phyloP scores from a whole-genome alignment of 2,888 invertebrate species.

The Drosophila maculinotata region DNA sequence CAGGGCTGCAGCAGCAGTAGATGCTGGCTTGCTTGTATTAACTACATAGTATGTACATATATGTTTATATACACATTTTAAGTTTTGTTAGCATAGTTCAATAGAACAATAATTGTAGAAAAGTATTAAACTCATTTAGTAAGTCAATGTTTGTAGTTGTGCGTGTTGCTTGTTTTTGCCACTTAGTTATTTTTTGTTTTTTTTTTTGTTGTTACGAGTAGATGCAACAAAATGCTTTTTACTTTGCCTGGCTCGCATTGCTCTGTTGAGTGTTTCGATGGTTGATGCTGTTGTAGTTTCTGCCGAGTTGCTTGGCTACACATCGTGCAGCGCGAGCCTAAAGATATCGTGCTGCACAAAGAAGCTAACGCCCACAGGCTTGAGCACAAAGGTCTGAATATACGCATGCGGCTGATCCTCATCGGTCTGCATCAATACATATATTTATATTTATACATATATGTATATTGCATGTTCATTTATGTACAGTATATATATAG shows the following conservation, averaged over 20 bases:
- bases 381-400: conserved; percentile 96
- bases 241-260: conserved; percentile 54
- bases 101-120: conserved; percentile 29
- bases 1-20: background rate
- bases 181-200: too few species aligned
- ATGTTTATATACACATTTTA: too few species aligned
- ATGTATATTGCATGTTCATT: too few species aligned
- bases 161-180: conserved; percentile 8
- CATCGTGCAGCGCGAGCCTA: conserved; percentile 95
- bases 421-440: conserved; percentile 90
- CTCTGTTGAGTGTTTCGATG: conserved; percentile 39
- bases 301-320: conserved; percentile 84
- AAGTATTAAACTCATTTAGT: conserved; percentile 43
- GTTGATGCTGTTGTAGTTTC: conserved; percentile 17
- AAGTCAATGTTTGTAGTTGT: conserved; percentile 23
- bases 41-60: too few species aligned
- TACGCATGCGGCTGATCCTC: conserved; percentile 97
- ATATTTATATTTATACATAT: conserved; percentile 14
- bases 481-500: conserved; percentile 5
- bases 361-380: conserved; percentile 94
- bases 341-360: conserved; percentile 98
- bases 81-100: conserved; percentile 41
- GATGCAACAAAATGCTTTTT: conserved; percentile 39
- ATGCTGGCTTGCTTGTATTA: conserved; percentile 7
- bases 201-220: conserved; percentile 19